A percentile compares a stretch with the other conserved stretches of the same genome.
These are phyloP conservation scores for Steinernema khuongi DNA, from an alignment of 1,140 invertebrate species.

Conservation along the genomic window DNA sequence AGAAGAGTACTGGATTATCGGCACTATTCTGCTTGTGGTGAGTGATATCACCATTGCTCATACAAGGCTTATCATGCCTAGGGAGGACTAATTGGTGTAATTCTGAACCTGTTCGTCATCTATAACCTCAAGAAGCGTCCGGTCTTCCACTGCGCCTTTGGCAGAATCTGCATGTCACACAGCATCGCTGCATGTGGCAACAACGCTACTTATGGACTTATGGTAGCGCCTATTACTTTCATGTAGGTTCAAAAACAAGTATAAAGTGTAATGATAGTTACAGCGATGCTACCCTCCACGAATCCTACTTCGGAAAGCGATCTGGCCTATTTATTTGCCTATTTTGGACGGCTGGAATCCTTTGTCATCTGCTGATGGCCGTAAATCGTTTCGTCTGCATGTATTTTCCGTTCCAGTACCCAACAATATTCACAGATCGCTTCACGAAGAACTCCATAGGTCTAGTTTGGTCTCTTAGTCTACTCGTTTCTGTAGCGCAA, in stretches of 20 bases:
- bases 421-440: not conserved
- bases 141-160: not conserved
- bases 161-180: not conserved
- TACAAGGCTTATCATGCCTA: too few relatives aligned
- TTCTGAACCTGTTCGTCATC: not conserved
- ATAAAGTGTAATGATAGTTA: not conserved
- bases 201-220: not conserved
- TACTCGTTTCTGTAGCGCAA: not conserved
- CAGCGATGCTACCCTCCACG: not conserved
- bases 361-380: not conserved
- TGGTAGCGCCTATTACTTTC: not conserved
- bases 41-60: too few relatives aligned
- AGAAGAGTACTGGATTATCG: too few relatives aligned
- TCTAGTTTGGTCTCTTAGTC: not conserved
- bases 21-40: too few relatives aligned
- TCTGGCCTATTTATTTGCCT: not conserved
- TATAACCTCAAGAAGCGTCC: not conserved
- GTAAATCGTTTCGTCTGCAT: constrained; percentile 1
- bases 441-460: not conserved
- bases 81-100: not conserved
- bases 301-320: not conserved
- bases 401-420: not conserved
- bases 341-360: not conserved
- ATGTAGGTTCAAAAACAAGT: not conserved
- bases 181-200: not conserved